These are phyloP conservation scores for Novumbra hubbsi DNA, from an alignment of 2,797 vertebrate species.

Conservation along the genomic window DNA sequence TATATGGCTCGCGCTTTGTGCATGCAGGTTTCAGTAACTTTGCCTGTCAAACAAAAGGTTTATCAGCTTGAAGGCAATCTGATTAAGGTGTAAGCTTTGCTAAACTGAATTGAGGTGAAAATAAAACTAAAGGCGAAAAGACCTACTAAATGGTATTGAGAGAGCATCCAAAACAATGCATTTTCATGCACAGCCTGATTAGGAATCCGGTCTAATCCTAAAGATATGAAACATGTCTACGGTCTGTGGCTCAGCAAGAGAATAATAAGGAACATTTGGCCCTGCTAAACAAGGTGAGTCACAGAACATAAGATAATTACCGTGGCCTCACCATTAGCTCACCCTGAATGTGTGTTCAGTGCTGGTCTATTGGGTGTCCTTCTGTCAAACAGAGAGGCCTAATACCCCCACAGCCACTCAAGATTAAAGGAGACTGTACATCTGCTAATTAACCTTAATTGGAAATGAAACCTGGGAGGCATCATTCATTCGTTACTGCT, in stretches of 20 bases:
- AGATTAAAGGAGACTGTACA: constrained; percentile 50
- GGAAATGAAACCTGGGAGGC: constrained; percentile 57
- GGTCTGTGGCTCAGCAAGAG: neutral
- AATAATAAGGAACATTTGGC: constrained; percentile 34
- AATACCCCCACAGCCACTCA: constrained; percentile 44
- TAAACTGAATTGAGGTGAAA: constrained; percentile 1
- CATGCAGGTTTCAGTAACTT: neutral
- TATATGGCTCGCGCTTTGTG: too few relatives aligned
- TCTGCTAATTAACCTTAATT: constrained; percentile 65
- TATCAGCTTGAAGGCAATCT: neutral
- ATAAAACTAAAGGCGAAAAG: neutral
- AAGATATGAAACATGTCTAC: constrained; percentile 12
- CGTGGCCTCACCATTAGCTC: constrained; percentile 34
- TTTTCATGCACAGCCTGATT: neutral
- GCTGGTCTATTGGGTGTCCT: constrained; percentile 41
- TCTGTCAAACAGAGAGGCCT: constrained; percentile 34
- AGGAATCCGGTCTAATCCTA: neutral
- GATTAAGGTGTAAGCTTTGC: neutral
- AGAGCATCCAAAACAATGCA: neutral
- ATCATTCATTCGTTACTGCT: constrained; percentile 48
- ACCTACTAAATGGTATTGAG: neutral
- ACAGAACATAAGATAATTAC: constrained; percentile 59
- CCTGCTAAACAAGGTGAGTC: constrained; percentile 37
- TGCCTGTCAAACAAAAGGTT: constrained; percentile 5
- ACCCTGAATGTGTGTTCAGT: constrained; percentile 38